Evolutionary conservation across 2,888 invertebrate species (phyloP), one percentile per base, ranked within the genome.

Genomic region (Synergus gifuensis): DNA sequence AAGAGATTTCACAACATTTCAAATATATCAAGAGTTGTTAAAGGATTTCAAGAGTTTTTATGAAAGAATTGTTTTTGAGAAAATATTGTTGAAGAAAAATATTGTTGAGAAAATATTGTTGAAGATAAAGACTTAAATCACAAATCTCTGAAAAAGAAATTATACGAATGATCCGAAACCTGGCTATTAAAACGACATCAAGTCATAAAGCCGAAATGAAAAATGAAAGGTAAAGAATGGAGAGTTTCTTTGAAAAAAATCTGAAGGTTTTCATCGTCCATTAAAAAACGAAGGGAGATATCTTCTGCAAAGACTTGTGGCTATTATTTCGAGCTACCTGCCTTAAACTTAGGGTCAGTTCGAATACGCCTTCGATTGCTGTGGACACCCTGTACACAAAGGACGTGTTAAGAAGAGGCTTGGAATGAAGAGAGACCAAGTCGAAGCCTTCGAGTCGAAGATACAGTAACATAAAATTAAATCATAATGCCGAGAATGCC

Each of bases 381-480:
- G 12, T 67, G 44, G 46, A 67, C 67, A 67, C 42, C 22, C 46
- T 18, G 18, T 67, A 44, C 44, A 67, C 44, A 67, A 67, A 67
- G 67, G 44, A 67, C 60, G 60, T 60, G 22, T 60, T 60, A 60
- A 60, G 22, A 60, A 60, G 22, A 60, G 22, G 22, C 5, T 60
- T n/a, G 54, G 54, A 22, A 60, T 60, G 22, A 22, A 60, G 22
- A 60, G 60, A 28, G 60, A 60, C 22, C 11, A 60, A 22, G 22
- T 67, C 76, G 76, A 80, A 84, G 83, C 81, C 76, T 81, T 80
- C 80, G 78, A 80, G 81, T 80, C 80, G 80, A 78, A 82, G 83
- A 83, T 83, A 82, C 81, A 84, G 84, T 84, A 83, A 82, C 84
- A 84, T 84, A 83, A 84, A 84, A 84, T 83, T 83, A 83, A 84